Base-by-base conservation (phyloP, 2,888 invertebrate species). In the Lysandra coridon region DNA sequence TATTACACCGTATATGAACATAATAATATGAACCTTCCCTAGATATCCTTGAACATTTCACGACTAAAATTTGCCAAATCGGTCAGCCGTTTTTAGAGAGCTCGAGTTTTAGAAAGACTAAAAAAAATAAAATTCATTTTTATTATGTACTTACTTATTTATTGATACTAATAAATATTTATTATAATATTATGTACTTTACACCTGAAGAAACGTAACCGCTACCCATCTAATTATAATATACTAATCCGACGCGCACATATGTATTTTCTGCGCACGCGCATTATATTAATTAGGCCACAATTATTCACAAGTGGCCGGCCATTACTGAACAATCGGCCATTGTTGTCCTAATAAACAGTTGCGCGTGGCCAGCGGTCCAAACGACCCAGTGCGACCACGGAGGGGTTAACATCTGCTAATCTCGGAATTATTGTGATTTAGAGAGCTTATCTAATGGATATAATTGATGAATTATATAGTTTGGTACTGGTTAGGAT, bases 201-300 rank as follows among this genome's bases (percentile, higher is more conserved):
- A 53, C 10, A 64, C 23, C 10, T 6, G 10, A 1, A 64, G 4
- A 53, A 53, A 53, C 57, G 7, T 62, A 23, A 64, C 64, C 30
- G 7, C 64, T 64, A 12, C 30, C 30, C 4, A 69, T 33, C 33
- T 37, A 33, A 69, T 69, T 69, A 69, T 3, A 12, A 33, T 4
- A 33, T 30, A 69, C 17, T 69, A 69, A 69, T 5, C 69, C 69
- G 14, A 17, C 33, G 69, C 33, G 40, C 30, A 62, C 40, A 60
- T 76, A 23, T 23, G 23, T 23, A 23, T 23, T 23, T 76, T 5
- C 30, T 6, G 76, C 49, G 30, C 76, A 76, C 76, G 57, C 76
- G 53, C 69, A 69, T 89, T 91, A 92, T 91, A 91, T 92, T 92
- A 92, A 93, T 92, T 92, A 90, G 88, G 82, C 85, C 85, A 84